Evolutionary conservation across 2,113 vertebrate genomes (phyloP).

Genomic region (Eubucco bourcierii): DNA sequence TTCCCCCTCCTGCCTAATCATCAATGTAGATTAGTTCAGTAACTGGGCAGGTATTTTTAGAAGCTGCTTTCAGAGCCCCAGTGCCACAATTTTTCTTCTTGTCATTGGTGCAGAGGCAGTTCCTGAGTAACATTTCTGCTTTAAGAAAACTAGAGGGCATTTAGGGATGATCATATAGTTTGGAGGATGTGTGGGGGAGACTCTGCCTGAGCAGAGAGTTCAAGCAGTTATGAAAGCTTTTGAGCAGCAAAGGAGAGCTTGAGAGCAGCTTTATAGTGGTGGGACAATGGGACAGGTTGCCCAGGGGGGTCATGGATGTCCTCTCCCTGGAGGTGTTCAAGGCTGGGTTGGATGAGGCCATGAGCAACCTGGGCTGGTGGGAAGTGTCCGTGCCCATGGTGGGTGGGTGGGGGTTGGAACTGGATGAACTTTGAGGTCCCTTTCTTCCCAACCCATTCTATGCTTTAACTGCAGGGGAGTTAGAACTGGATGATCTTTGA

Average conservation of each 20-base stretch:
- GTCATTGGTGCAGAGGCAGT: neutral
- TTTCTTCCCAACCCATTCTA: no score
- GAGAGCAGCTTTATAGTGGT: neutral
- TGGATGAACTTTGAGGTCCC: no score
- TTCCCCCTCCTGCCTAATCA: neutral
- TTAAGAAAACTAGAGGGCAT: neutral
- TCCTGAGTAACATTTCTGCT: neutral
- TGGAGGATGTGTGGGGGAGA: fast-evolving
- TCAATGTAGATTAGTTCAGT: neutral
- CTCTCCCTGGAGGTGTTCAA: no score
- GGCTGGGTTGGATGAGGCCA: no score
- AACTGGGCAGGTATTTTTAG: conserved; percentile 20
- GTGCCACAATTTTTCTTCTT: neutral
- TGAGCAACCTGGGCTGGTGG: no score
- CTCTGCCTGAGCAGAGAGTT: neutral
- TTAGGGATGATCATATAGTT: neutral
- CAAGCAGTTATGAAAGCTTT: neutral
- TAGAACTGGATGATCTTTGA: no score
- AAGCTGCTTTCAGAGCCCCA: neutral
- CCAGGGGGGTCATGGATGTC: no score
- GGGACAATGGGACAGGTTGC: no score
- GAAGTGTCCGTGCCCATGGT: no score
- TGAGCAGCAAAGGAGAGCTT: fast-evolving
- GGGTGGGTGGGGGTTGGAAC: no score
- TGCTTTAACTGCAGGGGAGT: no score